These are phyloP conservation scores for Megalonaias nervosa DNA, from an alignment of 1,140 invertebrate genomes.

Conservation along the genomic window DNA sequence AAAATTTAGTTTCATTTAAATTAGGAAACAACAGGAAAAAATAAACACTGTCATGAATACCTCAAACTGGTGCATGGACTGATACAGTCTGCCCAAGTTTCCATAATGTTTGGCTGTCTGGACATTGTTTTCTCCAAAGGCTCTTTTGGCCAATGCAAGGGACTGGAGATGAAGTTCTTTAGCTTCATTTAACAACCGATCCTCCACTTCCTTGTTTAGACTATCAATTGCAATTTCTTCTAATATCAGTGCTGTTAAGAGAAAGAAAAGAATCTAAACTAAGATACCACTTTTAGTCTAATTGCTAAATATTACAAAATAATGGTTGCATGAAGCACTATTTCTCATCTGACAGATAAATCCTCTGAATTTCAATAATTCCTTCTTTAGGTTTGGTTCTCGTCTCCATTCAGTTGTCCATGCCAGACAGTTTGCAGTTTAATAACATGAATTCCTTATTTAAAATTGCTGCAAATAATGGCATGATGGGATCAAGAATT, in stretches of 20 bases:
- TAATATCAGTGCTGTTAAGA: conserved; percentile 82
- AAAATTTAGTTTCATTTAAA: no score
- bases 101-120: conserved; percentile 97
- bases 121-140: conserved; percentile 93
- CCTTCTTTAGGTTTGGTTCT: no score
- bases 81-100: conserved; percentile 91
- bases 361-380: neutral
- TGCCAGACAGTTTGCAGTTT: no score
- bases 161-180: conserved; percentile 87
- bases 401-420: no score
- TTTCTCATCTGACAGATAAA: neutral
- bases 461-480: no score
- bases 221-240: conserved; percentile 94
- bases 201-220: conserved; percentile 66
- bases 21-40: no score
- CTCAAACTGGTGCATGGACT: conserved; percentile 89
- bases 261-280: neutral
- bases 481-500: no score
- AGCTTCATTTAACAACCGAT: conserved; percentile 76
- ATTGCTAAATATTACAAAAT: no score
- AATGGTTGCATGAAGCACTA: no score
- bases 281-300: no score
- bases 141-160: conserved; percentile 81
- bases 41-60: conserved; percentile 68
- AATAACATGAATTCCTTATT: no score